Base-by-base conservation (phyloP, 2,797 vertebrate genomes). In the Oryzias dopingdopingensis region DNA sequence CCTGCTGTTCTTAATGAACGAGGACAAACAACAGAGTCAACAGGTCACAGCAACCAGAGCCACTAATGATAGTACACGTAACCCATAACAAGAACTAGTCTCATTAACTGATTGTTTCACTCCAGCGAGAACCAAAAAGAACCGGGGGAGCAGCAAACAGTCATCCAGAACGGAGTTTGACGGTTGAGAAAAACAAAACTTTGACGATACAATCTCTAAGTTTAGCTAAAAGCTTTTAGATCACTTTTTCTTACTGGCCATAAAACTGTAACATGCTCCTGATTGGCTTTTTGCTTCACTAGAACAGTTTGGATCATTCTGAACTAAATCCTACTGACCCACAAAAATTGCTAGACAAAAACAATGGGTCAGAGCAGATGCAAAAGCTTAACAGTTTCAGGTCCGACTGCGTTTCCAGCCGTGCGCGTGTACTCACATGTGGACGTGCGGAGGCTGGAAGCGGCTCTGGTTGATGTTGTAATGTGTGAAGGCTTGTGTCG, bases 381-480 rank as follows among this genome's bases (percentile, higher is more conserved):
- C 24, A 26, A 26, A 16, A 44, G 16, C n/a, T 18, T 0, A 17
- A 8, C 13, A 46, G 43, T n/a, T 45, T n/a, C 18, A 6, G 1
- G 26, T 29, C 26, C 26, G 1, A 10, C 14, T 5, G 43, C 3
- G 3, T 43, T 43, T 6, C n/a, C 2, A 5, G 13, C 5, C 2
- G 48, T 44, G 48, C 14, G 41, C 1, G 49, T 26, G 45, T 22
- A 96, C 95, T 97, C 85, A 97, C 96, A 98, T 97, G 66, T 98
- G 96, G 79, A 98, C 96, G 1, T 98, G 95, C 1, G 96, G 96
- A 17, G 96, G 96, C 87, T 98, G 96, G 92, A 98, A 98, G 81
- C 94, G 90, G 93, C 96, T 98, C 95, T 98, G 96, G 81, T 98
- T 98, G 79, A 98, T 98, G 91, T 98, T 98, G 93, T 97, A 98